A percentile compares a stretch with the other conserved stretches of the same genome.
Evolutionary conservation across 2,888 invertebrate genomes (phyloP).

Genomic region (Incurvaria masculella): DNA sequence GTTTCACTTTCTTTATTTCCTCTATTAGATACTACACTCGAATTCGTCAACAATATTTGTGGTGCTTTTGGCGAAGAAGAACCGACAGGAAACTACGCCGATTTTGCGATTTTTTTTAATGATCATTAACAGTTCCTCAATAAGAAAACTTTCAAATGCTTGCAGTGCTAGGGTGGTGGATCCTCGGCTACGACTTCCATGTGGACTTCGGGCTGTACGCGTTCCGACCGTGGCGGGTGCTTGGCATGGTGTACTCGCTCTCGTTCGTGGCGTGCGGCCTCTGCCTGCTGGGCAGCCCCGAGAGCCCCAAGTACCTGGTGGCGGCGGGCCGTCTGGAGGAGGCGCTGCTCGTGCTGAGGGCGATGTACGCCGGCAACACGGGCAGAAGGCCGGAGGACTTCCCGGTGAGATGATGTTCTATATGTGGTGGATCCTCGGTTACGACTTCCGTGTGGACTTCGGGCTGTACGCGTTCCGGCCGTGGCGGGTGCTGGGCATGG

Average conservation of each 20-base stretch:
- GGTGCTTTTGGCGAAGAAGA: too few species aligned
- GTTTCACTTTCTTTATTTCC: too few species aligned
- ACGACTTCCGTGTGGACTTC: slow-evolving; percentile 39
- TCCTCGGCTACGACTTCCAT: slow-evolving; percentile 58
- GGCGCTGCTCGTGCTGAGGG: slow-evolving; percentile 59
- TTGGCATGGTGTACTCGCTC: slow-evolving; percentile 59
- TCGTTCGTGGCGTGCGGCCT: slow-evolving; percentile 58
- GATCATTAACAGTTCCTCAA: not conserved
- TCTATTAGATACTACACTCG: too few species aligned
- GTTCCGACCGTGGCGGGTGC: slow-evolving; percentile 71
- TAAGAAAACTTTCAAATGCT: slow-evolving; percentile 12
- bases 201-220: slow-evolving; percentile 44
- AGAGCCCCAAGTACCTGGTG: slow-evolving; percentile 76
- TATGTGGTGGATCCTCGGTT: slow-evolving; percentile 67
- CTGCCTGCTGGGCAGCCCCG: slow-evolving; percentile 59
- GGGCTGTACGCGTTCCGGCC: slow-evolving; percentile 59
- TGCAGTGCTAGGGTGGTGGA: slow-evolving; percentile 62
- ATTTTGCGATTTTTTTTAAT: too few species aligned
- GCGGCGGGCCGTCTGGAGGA: slow-evolving; percentile 60
- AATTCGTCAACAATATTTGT: too few species aligned
- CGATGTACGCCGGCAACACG: slow-evolving; percentile 54
- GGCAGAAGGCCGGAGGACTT: slow-evolving; percentile 36
- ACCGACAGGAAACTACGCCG: too few species aligned
- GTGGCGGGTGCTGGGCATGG: slow-evolving; percentile 69
- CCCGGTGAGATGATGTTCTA: slow-evolving; percentile 51